These are phyloP conservation scores for Formicarius rufipectus DNA, from an alignment of 2,113 vertebrate genomes.

Conservation along the genomic window DNA sequence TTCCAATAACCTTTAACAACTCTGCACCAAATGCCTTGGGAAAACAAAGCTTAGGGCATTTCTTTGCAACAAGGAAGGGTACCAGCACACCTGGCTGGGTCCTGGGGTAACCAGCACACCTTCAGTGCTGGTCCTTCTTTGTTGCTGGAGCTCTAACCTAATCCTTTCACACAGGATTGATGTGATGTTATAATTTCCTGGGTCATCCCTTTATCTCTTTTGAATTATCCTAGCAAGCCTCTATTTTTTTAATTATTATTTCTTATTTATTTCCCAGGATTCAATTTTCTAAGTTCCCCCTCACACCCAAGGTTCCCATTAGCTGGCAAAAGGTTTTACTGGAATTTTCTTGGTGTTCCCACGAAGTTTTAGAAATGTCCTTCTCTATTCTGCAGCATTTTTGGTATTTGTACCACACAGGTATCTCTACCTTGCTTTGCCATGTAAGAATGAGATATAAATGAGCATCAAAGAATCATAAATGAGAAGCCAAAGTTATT, in stretches of 20 bases:
- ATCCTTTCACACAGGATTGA: background rate
- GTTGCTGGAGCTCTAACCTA: background rate
- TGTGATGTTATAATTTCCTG: background rate
- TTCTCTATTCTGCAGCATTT: background rate
- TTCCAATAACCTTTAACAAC: background rate
- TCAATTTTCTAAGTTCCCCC: background rate
- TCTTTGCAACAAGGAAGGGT: background rate
- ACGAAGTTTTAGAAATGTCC: background rate
- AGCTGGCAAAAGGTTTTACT: background rate
- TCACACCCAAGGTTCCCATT: background rate
- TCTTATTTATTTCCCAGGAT: background rate
- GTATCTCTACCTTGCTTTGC: background rate
- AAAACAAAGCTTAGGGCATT: background rate
- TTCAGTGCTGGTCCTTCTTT: background rate
- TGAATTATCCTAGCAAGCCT: background rate
- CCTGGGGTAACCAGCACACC: background rate
- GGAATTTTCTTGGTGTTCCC: background rate
- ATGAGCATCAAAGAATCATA: background rate
- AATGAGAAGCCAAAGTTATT: background rate
- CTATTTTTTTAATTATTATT: background rate
- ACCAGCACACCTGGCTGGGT: background rate
- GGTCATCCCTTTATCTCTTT: slow-evolving; percentile 23
- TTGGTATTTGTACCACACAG: background rate
- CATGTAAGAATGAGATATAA: background rate
- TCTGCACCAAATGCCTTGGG: background rate